phyloP scores from a whole-genome alignment of 2,888 invertebrate genomes.

The Habrosyne pyritoides region DNA sequence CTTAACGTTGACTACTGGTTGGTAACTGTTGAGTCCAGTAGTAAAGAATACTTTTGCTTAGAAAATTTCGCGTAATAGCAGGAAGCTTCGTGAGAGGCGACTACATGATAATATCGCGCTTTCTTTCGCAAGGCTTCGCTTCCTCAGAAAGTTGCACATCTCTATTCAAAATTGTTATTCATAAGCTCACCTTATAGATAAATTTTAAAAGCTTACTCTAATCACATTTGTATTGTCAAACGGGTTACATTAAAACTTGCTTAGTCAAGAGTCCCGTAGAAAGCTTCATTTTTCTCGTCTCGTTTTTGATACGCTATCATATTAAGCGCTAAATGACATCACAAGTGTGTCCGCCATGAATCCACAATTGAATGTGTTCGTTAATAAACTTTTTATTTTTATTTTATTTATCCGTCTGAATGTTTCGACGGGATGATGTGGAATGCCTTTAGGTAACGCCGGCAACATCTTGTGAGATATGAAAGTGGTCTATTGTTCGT shows the following conservation, averaged over 20 bases:
- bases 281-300: conserved; percentile 47
- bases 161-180: conserved; percentile 15
- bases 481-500: conserved; percentile 64
- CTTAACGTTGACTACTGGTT: conserved; percentile 30
- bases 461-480: conserved; percentile 46
- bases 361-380: conserved; percentile 71
- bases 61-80: conserved; percentile 46
- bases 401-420: conserved; percentile 44
- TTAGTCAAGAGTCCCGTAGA: conserved; percentile 37
- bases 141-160: conserved; percentile 32
- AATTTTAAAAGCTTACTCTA: conserved; percentile 29
- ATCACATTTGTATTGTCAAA: conserved; percentile 18
- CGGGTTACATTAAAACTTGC: conserved; percentile 26
- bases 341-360: conserved; percentile 60
- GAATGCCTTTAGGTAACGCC: conserved; percentile 55
- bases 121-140: conserved; percentile 45
- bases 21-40: conserved; percentile 29
- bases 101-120: conserved; percentile 54
- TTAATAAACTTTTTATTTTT: conserved; percentile 65
- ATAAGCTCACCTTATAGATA: neutral
- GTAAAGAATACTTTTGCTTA: conserved; percentile 26
- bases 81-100: conserved; percentile 54
- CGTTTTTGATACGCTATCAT: conserved; percentile 52
- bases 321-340: conserved; percentile 65
- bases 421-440: conserved; percentile 47